Evolutionary conservation across 2,113 vertebrate genomes (phyloP), one percentile per base, ranked within the genome.

Genomic region (Coptodon rendalli): DNA sequence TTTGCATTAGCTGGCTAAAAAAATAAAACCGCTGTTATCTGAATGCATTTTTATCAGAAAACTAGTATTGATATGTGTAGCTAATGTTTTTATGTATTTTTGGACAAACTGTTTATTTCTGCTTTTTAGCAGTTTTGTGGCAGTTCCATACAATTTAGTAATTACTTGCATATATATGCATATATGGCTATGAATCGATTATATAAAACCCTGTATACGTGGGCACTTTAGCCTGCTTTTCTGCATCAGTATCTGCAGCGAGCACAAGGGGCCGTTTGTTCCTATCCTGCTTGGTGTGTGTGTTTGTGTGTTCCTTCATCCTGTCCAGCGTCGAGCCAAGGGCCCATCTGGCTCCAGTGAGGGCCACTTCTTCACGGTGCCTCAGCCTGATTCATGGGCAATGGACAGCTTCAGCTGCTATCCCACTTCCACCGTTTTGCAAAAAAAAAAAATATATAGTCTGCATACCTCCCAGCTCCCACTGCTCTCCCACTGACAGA

Each of bases 321-420:
- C 45, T 34, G 81, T 84, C 61, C 80, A 36, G 38, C 76, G 81
- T 81, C 3, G 68, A 93, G 90, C 90, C 88, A 86, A 89, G 86
- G 93, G 93, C 91, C 94, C 95, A 96, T 95, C 93, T 96, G 95
- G 92, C 92, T 95, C 90, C 85, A 89, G 91, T 95, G 93, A 95
- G 90, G 91, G 90, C 91, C 89, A 66, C 88, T 52, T 82, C 94
- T 94, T 95, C 95, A 95, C 92, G 95, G 93, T 95, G 91, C 91
- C 89, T 95, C 95, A 93, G 85, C 78, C 93, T 95, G 95, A 95
- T 96, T 95, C 95, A 95, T 95, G 93, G 92, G 45, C 31, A 56
- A 92, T 87, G 87, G 92, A 93, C 93, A 89, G 90, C 92, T 86
- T 95, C 95, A 96, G 95, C 95, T 96, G 95, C 92, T 94, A 52